These are phyloP conservation scores for Microcaecilia unicolor DNA, from an alignment of 2,797 vertebrate genomes.

Conservation along the genomic window DNA sequence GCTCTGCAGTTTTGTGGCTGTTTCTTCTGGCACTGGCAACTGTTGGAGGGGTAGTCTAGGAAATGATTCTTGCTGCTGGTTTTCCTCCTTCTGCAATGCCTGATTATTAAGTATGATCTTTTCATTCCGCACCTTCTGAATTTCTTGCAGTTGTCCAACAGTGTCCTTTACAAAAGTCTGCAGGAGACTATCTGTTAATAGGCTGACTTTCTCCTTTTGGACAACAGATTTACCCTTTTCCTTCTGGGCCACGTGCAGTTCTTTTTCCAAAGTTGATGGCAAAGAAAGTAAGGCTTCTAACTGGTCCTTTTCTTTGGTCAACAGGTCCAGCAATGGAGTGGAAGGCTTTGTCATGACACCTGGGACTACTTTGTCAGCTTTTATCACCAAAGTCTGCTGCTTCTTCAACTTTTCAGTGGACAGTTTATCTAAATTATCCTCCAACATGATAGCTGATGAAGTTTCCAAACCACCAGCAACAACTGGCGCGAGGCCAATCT, in stretches of 20 bases:
- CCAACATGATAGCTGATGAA: slow-evolving; percentile 12
- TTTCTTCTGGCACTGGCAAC: slow-evolving; percentile 29
- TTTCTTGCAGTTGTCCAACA: slow-evolving; percentile 69
- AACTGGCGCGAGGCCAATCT: slow-evolving; percentile 8
- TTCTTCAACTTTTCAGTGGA: slow-evolving; percentile 44
- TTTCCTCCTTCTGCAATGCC: slow-evolving; percentile 38
- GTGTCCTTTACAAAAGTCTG: slow-evolving; percentile 73
- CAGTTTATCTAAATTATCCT: slow-evolving; percentile 23
- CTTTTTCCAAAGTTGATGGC: slow-evolving; percentile 32
- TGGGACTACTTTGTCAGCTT: slow-evolving; percentile 30
- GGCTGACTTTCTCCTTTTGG: slow-evolving; percentile 46
- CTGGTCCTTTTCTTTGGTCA: slow-evolving; percentile 56
- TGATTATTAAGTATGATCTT: slow-evolving; percentile 71
- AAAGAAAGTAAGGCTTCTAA: slow-evolving; percentile 43
- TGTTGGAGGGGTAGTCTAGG: background rate
- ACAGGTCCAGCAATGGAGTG: slow-evolving; percentile 59
- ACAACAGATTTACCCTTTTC: too few species aligned
- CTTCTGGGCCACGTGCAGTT: slow-evolving; percentile 24
- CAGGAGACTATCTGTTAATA: slow-evolving; percentile 72
- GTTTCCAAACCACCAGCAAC: slow-evolving; percentile 20
- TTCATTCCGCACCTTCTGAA: slow-evolving; percentile 72
- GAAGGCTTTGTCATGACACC: slow-evolving; percentile 24
- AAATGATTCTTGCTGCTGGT: slow-evolving; percentile 21
- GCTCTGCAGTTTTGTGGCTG: slow-evolving; percentile 47
- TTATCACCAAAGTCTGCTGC: slow-evolving; percentile 31